Evolutionary conservation across 2,113 vertebrate species (phyloP), one percentile per base, ranked within the genome.

Genomic region (Cervus canadensis): DNA sequence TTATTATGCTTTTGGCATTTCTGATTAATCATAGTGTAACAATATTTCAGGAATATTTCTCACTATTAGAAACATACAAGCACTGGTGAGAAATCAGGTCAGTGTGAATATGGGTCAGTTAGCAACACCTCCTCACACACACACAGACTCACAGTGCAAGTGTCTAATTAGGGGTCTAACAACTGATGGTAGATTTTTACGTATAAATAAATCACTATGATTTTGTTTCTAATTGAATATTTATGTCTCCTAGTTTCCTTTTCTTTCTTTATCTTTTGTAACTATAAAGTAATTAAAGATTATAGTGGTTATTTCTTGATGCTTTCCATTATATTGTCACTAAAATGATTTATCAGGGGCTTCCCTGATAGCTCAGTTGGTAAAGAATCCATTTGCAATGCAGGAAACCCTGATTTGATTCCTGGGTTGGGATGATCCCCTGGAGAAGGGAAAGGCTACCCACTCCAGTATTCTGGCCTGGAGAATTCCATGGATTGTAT

Each of bases 21-120:
- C 11, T 86, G 40, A 91, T 93, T 95, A 95, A 82, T 88, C 5
- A 50, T 17, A 74, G 13, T 56, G 30, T 82, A 64, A 84, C 64
- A 64, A 54, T 76, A 95, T 84, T 21, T 95, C 19, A 30, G 48
- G 52, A 85, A 78, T 91, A 84, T 67, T 95, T 79, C 89, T 91
- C 40, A 74, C 26, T 36, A 56, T 76, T 71, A 91, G 57, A 93
- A 92, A 97, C 33, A 94, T 17, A 60, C 40, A 94, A 90, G 9
- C 54, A 43, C 52, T 93, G 48, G 13, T 74, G 28, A 95, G 43
- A 97, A 97, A 95, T 82, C 81, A 92, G 90, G 90, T 96, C 85
- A 96, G 60, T 96, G 54, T 85, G 54, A 96, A 97, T 94, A 85
- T 81, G 86, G 92, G 90, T 95, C 92, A 94, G 21, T 57, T 92